Percentiles rank a stretch among this genome's conserved stretches.
Conservation (phyloP, 2,113 vertebrate genomes). For the Stegastes partitus region DNA sequence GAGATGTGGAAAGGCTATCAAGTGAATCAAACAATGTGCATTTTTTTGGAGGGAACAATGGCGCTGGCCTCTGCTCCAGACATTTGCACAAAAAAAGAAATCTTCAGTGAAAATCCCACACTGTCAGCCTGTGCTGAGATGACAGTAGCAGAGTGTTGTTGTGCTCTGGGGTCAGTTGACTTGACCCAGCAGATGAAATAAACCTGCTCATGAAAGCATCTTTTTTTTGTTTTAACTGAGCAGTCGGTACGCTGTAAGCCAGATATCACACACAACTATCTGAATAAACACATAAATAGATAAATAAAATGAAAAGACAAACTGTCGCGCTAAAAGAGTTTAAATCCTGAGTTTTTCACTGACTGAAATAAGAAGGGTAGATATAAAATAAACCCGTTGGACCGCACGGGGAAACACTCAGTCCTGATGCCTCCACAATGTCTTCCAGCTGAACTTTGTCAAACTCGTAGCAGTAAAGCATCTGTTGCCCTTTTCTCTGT, state of each 20-base stretch:
- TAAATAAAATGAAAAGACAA: too few relatives aligned
- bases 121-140: background rate
- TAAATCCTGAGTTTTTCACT: too few relatives aligned
- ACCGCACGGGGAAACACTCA: background rate
- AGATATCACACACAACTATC: too few relatives aligned
- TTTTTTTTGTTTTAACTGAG: too few relatives aligned
- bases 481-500: background rate
- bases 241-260: too few relatives aligned
- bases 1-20: constrained; percentile 41
- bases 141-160: constrained; percentile 32
- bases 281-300: too few relatives aligned
- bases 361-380: too few relatives aligned
- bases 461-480: background rate
- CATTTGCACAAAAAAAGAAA: constrained; percentile 9
- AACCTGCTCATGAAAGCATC: background rate
- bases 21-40: constrained; percentile 27
- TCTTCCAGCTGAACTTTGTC: background rate
- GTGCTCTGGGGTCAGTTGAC: background rate
- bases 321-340: too few relatives aligned
- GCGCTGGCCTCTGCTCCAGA: constrained; percentile 1
- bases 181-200: background rate
- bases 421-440: background rate
- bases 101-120: background rate
- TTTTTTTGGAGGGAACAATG: constrained; percentile 40
- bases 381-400: too few relatives aligned